Percentiles rank a stretch among this genome's conserved stretches.
Conservation (phyloP, 2,113 vertebrate species). For the Myotis yumanensis region DNA sequence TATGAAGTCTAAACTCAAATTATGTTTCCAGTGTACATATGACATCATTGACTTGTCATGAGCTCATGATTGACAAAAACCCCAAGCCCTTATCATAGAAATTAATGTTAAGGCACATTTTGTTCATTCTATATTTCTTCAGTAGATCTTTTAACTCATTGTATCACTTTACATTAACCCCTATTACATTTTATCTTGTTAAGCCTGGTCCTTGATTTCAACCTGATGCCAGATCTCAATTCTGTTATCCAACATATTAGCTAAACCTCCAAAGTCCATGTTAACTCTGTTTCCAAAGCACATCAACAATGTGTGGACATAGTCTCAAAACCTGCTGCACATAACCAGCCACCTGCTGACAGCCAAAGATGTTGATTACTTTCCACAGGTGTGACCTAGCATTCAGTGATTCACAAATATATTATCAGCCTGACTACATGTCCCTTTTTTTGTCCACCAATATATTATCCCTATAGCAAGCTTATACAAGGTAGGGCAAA, state of each 20-base stretch:
- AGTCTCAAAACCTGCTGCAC: background rate
- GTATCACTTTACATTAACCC: background rate
- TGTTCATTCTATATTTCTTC: background rate
- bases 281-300: background rate
- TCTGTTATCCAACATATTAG: background rate
- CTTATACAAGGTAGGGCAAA: background rate
- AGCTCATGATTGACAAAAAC: background rate
- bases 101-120: background rate
- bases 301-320: background rate
- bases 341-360: background rate
- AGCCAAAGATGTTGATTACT: background rate
- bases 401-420: background rate
- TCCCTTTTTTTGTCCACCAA: background rate
- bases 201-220: constrained; percentile 2
- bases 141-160: background rate
- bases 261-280: background rate
- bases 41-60: background rate
- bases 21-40: background rate
- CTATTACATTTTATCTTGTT: background rate
- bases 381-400: background rate
- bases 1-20: background rate
- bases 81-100: background rate
- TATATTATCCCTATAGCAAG: background rate
- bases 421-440: background rate
- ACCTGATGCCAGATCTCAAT: background rate